phyloP scores from a whole-genome alignment of 1,140 invertebrate species.

The Homalodisca vitripennis region DNA sequence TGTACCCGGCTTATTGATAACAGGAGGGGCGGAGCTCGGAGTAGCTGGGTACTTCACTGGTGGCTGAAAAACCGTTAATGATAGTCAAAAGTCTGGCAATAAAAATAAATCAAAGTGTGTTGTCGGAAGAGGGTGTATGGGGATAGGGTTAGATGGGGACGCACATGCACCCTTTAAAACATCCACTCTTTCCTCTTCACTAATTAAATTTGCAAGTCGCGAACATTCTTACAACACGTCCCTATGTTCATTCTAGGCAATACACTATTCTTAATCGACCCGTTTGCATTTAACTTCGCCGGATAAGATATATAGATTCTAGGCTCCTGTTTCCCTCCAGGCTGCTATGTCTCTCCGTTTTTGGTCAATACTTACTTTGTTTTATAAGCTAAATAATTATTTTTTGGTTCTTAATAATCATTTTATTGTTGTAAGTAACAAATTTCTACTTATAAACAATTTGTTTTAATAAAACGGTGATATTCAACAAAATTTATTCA shows the following conservation, averaged over 20 bases:
- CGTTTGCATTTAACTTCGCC: constrained; percentile 3
- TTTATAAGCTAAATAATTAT: too few species aligned
- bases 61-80: constrained; percentile 36
- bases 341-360: too few species aligned
- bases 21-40: background rate
- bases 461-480: too few species aligned
- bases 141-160: constrained; percentile 16
- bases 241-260: constrained; percentile 4
- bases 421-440: too few species aligned
- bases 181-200: constrained; percentile 22
- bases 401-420: too few species aligned
- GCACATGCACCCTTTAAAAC: constrained; percentile 20
- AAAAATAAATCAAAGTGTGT: constrained; percentile 40
- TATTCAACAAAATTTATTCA: too few species aligned
- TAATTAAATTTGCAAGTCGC: constrained; percentile 39
- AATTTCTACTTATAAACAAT: too few species aligned
- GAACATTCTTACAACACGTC: constrained; percentile 25
- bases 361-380: too few species aligned
- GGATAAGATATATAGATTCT: background rate
- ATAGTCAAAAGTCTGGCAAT: constrained; percentile 39
- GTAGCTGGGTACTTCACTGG: background rate
- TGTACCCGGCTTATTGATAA: constrained; percentile 7
- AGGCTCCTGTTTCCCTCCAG: too few species aligned
- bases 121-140: constrained; percentile 12
- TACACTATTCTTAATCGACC: constrained; percentile 24